Base-by-base conservation (phyloP, 2,888 invertebrate genomes). In the Lithophane socia region DNA sequence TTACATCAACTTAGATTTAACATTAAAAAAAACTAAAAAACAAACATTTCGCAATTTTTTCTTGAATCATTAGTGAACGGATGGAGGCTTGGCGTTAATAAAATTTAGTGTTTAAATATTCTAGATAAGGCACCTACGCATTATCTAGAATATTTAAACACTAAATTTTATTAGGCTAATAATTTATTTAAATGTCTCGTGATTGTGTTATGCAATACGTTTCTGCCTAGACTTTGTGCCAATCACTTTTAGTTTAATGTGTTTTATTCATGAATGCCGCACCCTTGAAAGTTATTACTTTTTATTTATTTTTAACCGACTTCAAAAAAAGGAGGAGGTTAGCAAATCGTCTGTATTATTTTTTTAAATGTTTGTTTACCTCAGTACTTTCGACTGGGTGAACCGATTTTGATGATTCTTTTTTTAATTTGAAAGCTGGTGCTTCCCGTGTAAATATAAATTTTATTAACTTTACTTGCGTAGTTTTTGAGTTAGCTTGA, bases 1-100 rank as follows among this genome's bases (percentile, higher is more conserved):
- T 80, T 68, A 56, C 21, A 65, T 64, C 9, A 64, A 64, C 7
- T 42, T 13, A 49, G 13, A 42, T 66, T 42, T 66, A n/a, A 12
- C 42, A 60, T 37, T 12, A 49, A 21, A 42, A 12, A 42, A 21
- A 5, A 1, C 1, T 3, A 18, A n/a, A 13, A n/a, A 16, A 3
- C 0, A 42, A 29, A 54, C n/a, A 67, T 54, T 37, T 64, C 61
- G 44, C 37, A 37, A 3, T 37, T 37, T 37, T 37, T 37, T 42
- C 44, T 69, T 54, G 13, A 60, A 42, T 49, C 44, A 68, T 63
- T 3, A 16, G 68, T 42, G 65, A 77, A 61, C 52, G 21, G 9
- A 29, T 37, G 0, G 5, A 37, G 58, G 58, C 29, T 75, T 69
- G 24, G 44, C n/a, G 0, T 1, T 16, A 0, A 21, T 47, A 54